Conservation (phyloP, 2,113 vertebrate species). For the Ctenodactylus gundi region DNA sequence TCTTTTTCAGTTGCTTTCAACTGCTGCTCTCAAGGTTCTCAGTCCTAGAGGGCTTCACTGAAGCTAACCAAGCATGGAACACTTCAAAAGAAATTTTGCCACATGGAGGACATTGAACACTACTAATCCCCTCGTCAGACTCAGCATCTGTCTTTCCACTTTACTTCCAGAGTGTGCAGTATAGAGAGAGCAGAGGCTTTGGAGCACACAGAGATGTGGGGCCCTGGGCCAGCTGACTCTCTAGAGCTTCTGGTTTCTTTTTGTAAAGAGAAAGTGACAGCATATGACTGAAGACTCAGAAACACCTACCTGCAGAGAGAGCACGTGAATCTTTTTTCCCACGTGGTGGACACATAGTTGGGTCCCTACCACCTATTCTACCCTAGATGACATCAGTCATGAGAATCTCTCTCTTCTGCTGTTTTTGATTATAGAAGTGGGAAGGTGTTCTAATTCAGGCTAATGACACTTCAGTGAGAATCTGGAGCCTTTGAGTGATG, state of each 20-base stretch:
- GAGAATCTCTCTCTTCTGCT: neutral
- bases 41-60: conserved; percentile 41
- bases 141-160: conserved; percentile 49
- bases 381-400: neutral
- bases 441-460: neutral
- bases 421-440: neutral
- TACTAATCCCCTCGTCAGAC: conserved; percentile 24
- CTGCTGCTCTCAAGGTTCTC: conserved; percentile 1
- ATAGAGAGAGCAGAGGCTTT: neutral
- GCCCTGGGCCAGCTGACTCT: neutral
- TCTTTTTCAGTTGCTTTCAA: conserved; percentile 39
- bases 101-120: conserved; percentile 40
- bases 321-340: neutral
- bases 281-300: neutral
- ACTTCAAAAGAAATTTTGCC: conserved; percentile 55
- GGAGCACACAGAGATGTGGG: neutral
- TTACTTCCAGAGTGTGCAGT: neutral
- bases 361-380: neutral
- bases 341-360: neutral
- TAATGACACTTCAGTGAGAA: neutral
- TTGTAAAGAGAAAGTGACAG: neutral
- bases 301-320: neutral
- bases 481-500: neutral
- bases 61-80: conserved; percentile 42
- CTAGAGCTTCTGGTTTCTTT: neutral